Percentiles rank a stretch among this genome's conserved stretches.
Conservation (phyloP, 2,797 vertebrate genomes). For the Gymnocypris eckloni region DNA sequence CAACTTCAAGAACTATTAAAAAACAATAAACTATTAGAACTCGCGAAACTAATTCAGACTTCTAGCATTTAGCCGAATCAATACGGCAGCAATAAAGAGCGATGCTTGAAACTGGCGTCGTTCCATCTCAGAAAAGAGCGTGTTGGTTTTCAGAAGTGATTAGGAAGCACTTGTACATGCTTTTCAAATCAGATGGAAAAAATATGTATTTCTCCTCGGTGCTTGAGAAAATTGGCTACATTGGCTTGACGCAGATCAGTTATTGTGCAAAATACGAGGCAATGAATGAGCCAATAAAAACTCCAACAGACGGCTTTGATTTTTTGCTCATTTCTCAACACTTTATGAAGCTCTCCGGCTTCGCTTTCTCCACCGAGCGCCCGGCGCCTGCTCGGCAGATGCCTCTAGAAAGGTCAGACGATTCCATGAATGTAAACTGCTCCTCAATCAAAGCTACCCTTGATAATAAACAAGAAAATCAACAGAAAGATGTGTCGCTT, state of each 20-base stretch:
- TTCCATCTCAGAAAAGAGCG: slow-evolving; percentile 1
- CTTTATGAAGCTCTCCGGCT: slow-evolving; percentile 60
- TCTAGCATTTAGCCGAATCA: slow-evolving; percentile 28
- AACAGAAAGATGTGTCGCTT: slow-evolving; percentile 69
- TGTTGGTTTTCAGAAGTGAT: slow-evolving; percentile 34
- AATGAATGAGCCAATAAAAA: slow-evolving; percentile 61
- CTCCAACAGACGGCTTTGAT: slow-evolving; percentile 62
- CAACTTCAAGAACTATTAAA: slow-evolving; percentile 36
- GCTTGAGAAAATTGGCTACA: slow-evolving; percentile 62
- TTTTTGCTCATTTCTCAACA: slow-evolving; percentile 62
- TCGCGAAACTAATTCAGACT: slow-evolving; percentile 23
- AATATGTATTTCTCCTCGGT: slow-evolving; percentile 50
- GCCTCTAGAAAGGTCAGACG: slow-evolving; percentile 68
- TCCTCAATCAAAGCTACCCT: slow-evolving; percentile 69
- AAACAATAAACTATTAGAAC: slow-evolving; percentile 33
- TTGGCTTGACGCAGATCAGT: slow-evolving; percentile 60
- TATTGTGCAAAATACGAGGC: slow-evolving; percentile 58
- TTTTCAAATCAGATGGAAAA: slow-evolving; percentile 50
- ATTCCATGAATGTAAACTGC: slow-evolving; percentile 67
- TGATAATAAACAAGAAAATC: slow-evolving; percentile 72
- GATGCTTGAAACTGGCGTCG: slow-evolving; percentile 1
- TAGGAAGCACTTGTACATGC: slow-evolving; percentile 36
- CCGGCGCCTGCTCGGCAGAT: slow-evolving; percentile 62
- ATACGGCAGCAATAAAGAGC: slow-evolving; percentile 31
- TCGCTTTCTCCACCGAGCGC: slow-evolving; percentile 56